Conservation (phyloP, 2,888 invertebrate species). For the Nasonovia ribisnigri region DNA sequence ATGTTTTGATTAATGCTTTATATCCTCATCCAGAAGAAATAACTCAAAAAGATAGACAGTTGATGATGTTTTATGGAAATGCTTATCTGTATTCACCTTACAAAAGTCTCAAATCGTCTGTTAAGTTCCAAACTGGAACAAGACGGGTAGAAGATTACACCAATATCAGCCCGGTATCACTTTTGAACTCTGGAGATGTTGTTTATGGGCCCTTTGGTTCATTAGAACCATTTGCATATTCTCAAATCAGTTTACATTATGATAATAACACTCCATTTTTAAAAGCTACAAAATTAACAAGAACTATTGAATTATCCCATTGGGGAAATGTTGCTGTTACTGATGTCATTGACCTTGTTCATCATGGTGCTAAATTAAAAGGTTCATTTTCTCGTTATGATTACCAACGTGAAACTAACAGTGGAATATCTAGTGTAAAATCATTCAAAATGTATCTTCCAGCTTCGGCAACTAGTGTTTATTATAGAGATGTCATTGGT, state of each 20-base stretch:
- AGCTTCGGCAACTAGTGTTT: slow-evolving; percentile 88
- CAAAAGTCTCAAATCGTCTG: slow-evolving; percentile 82
- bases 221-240: slow-evolving; percentile 74
- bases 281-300: slow-evolving; percentile 87
- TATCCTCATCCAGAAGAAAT: slow-evolving; percentile 89
- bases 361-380: slow-evolving; percentile 93
- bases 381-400: slow-evolving; percentile 97
- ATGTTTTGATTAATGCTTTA: slow-evolving; percentile 82
- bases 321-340: slow-evolving; percentile 99
- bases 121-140: slow-evolving; percentile 82
- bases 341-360: slow-evolving; percentile 91
- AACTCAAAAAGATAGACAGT: slow-evolving; percentile 92
- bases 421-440: slow-evolving; percentile 89
- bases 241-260: slow-evolving; percentile 86
- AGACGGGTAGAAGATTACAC: slow-evolving; percentile 86
- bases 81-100: slow-evolving; percentile 89
- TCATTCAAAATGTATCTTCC: slow-evolving; percentile 89
- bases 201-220: slow-evolving; percentile 91
- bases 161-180: slow-evolving; percentile 83
- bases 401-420: slow-evolving; percentile 92
- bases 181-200: slow-evolving; percentile 81
- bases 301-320: slow-evolving; percentile 95
- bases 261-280: slow-evolving; percentile 97
- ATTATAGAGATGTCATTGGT: slow-evolving; percentile 97
- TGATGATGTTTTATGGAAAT: slow-evolving; percentile 88